Evolutionary conservation across 2,888 invertebrate genomes (phyloP), one percentile per base, ranked within the genome.

Genomic region (Ceriagrion tenellum): DNA sequence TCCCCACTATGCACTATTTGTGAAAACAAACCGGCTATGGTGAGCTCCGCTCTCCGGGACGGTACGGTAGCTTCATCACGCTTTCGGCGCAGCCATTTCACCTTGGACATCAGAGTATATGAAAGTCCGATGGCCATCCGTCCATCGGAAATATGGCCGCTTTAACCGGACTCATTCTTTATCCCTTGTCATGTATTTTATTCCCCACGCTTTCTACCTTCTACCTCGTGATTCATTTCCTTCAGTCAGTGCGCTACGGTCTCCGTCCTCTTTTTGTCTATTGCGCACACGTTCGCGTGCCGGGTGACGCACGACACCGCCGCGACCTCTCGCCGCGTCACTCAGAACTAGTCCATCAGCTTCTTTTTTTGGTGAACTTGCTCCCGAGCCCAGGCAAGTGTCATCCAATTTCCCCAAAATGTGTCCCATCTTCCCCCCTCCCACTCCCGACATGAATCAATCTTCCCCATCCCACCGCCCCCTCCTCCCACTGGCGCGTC

Each of bases 361-460:
- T 8, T 47, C 47, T 47, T 47, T 47, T 47, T n/a, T n/a, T n/a
- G n/a, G n/a, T n/a, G 8, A 47, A 47, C 47, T 47, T 8, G 47
- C 88, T 88, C 88, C 88, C 88, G 40, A 16, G 88, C 23, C 20
- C 88, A 47, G 47, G 47, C 88, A 88, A 88, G 88, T 26, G 88
- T 47, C 88, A 47, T 47, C 88, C 88, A 88, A 88, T 88, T 88
- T 88, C 88, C 40, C 47, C 23, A 40, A 47, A 88, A 69, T 26
- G 26, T 12, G 69, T 26, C 69, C 47, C 47, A 47, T 47, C 47
- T 4, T 47, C 47, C 69, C 26, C 47, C 69, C 26, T 69, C 26
- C 69, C 69, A 23, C 69, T 69, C 69, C 69, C 69, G 0, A 2
- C 47, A 12, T 23, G n/a, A 10, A 69, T 69, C 69, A 69, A n/a